Base-by-base conservation (phyloP, 1,140 invertebrate genomes). In the Caenorhabditis latens region DNA sequence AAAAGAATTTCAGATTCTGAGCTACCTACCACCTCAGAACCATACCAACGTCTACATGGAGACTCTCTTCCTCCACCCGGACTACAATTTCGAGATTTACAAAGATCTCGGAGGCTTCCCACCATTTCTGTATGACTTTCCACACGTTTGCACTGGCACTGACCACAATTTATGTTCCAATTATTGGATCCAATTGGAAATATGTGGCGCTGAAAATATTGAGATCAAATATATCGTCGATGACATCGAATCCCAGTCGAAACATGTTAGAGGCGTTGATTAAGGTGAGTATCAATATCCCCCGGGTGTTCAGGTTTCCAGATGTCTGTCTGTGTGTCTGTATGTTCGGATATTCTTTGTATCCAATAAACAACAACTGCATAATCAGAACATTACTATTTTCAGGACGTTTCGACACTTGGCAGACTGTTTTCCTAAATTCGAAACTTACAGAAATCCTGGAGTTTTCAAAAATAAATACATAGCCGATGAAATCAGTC, bases 101-200 rank as follows among this genome's bases (percentile, higher is more conserved):
- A 42, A 67, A 67, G 43, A 42, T 9, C 43, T 67, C 40, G 65
- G 65, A 16, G 65, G 65, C 0, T 67, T 67, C 65, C 40, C 65
- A 67, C 19, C 65, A 67, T 67, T 67, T 67, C 19, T 67, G 65
- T 67, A 67, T 67, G 65, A 43, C 13, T 67, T 67, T 67, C 65
- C 43, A 67, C 42, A 67, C 65, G 4, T 14, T 46, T 42, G 14
- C 14, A 9, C 42, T 43, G 9, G 65, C 65, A 43, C 7, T 24
- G 6, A 43, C 40, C 42, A 67, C 65, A 5, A 16, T 67, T 67
- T 67, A 67, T 67, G 40, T 67, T 4, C 65, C 65, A 24, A 43
- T 42, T 19, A 67, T 67, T 43, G 65, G 65, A 14, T 43, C 5
- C 43, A 43, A 67, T 43, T 67, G 65, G 65, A 67, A 43, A 46